phyloP scores from a whole-genome alignment of 1,140 invertebrate species.

The Aphidius gifuensis region DNA sequence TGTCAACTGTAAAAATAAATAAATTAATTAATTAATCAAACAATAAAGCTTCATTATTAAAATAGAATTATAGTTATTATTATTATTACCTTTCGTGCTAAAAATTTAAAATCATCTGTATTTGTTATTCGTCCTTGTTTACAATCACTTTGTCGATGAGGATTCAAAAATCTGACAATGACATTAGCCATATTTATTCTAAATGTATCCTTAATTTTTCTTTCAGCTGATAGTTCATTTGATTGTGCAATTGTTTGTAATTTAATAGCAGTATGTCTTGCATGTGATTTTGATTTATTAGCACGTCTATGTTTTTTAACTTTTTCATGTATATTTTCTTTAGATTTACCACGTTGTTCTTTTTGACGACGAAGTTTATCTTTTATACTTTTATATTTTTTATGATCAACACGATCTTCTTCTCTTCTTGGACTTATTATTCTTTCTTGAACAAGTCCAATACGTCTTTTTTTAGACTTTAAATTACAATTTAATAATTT shows the following conservation, averaged over 20 bases:
- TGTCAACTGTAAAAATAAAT: conserved; percentile 71
- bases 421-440: conserved; percentile 74
- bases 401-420: conserved; percentile 69
- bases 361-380: conserved; percentile 71
- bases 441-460: conserved; percentile 64
- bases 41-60: background rate
- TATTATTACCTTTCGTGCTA: conserved; percentile 83
- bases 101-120: conserved; percentile 92
- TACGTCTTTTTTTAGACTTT: conserved; percentile 47
- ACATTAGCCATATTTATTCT: conserved; percentile 82
- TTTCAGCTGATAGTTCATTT: conserved; percentile 48
- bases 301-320: conserved; percentile 49
- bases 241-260: conserved; percentile 38
- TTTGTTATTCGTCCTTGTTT: conserved; percentile 79
- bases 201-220: conserved; percentile 84
- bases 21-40: conserved; percentile 1
- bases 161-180: conserved; percentile 87
- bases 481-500: too few relatives aligned
- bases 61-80: background rate
- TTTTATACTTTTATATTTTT: conserved; percentile 75
- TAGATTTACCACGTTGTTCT: conserved; percentile 56
- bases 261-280: conserved; percentile 42
- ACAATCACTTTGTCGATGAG: conserved; percentile 82
- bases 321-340: conserved; percentile 47
- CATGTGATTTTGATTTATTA: conserved; percentile 45